Evolutionary conservation across 2,888 invertebrate species (phyloP).

Genomic region (Antheraea assamensis): DNA sequence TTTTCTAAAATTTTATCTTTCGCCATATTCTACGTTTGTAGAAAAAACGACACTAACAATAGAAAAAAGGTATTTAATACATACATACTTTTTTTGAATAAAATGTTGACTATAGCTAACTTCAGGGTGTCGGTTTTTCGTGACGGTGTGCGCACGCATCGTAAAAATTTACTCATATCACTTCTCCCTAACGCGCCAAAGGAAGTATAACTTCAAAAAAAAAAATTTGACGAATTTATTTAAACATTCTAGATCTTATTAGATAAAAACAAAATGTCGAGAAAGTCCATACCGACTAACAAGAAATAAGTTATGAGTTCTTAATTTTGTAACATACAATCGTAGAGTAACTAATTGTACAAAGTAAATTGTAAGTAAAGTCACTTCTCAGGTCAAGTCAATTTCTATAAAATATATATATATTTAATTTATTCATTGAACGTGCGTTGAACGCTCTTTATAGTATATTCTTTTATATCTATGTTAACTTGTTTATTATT

Average conservation of each 20-base stretch:
- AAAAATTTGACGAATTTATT: not conserved
- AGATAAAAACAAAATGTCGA: not conserved
- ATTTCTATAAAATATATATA: not conserved
- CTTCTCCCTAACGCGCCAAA: too few relatives aligned
- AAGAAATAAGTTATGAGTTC: not conserved
- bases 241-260: not conserved
- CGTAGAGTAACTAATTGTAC: not conserved
- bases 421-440: not conserved
- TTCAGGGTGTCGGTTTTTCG: too few relatives aligned
- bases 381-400: not conserved
- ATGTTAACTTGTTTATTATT: not conserved
- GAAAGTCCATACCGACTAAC: not conserved
- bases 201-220: too few relatives aligned
- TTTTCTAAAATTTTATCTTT: too few relatives aligned
- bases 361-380: not conserved
- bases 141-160: too few relatives aligned
- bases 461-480: not conserved
- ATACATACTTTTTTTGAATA: too few relatives aligned
- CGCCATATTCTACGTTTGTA: too few relatives aligned
- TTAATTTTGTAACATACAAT: not conserved
- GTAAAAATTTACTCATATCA: too few relatives aligned
- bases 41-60: too few relatives aligned
- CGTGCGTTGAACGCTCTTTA: slow-evolving; percentile 1
- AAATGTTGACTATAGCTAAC: too few relatives aligned
- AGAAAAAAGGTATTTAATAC: too few relatives aligned